Evolutionary conservation across 2,797 vertebrate species (phyloP).

Genomic region (Cynodonichthys magdalenae): DNA sequence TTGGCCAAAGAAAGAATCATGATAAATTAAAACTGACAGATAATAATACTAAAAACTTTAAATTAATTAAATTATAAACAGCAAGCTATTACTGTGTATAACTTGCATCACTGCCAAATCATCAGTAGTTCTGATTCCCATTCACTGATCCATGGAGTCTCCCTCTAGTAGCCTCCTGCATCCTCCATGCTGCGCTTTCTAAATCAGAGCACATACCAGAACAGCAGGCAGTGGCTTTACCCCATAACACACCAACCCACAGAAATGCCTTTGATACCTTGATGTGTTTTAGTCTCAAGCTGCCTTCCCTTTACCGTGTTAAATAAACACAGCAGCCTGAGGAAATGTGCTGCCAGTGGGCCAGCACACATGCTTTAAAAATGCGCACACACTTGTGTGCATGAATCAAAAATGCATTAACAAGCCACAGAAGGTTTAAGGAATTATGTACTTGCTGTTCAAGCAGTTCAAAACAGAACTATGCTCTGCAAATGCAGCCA

Average conservation of each 20-base stretch:
- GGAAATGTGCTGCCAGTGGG: slow-evolving; percentile 53
- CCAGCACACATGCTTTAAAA: slow-evolving; percentile 27
- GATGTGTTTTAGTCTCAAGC: slow-evolving; percentile 71
- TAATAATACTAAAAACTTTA: not conserved
- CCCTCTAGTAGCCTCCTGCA: slow-evolving; percentile 57
- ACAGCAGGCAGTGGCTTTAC: slow-evolving; percentile 79
- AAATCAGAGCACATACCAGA: slow-evolving; percentile 79
- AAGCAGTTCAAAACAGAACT: slow-evolving; percentile 20
- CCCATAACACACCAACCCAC: slow-evolving; percentile 73
- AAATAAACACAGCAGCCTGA: slow-evolving; percentile 71
- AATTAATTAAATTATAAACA: not conserved
- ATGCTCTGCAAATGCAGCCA: slow-evolving; percentile 28
- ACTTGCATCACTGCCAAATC: slow-evolving; percentile 16
- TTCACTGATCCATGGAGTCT: slow-evolving; percentile 54
- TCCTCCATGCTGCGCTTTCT: slow-evolving; percentile 65
- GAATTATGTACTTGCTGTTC: slow-evolving; percentile 58
- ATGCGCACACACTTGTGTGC: slow-evolving; percentile 44
- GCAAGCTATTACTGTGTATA: slow-evolving; percentile 1
- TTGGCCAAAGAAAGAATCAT: not conserved
- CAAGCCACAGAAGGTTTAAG: slow-evolving; percentile 49
- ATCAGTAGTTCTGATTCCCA: slow-evolving; percentile 48
- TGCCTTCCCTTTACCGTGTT: slow-evolving; percentile 64
- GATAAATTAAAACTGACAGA: not conserved
- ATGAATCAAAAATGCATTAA: slow-evolving; percentile 60
- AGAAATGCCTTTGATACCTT: slow-evolving; percentile 81